phyloP scores from a whole-genome alignment of 2,888 invertebrate genomes.

The Epistrophe grossulariae region DNA sequence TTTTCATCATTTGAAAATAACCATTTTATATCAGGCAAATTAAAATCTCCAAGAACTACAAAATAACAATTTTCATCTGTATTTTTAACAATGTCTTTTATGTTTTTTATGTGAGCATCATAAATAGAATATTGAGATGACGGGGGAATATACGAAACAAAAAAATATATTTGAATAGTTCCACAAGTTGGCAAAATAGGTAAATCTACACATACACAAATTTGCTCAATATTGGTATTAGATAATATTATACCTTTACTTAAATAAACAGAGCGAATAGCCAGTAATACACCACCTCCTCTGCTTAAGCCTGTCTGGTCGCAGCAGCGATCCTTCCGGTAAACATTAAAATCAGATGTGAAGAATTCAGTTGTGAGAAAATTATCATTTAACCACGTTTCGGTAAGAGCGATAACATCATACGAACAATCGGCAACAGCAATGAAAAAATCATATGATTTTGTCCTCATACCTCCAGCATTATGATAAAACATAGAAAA shows the following conservation, averaged over 20 bases:
- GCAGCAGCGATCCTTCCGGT: background rate
- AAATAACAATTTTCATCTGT: no score
- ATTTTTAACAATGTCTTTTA: background rate
- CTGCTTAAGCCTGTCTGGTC: background rate
- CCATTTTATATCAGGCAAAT: no score
- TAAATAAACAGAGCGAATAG: background rate
- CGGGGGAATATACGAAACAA: background rate
- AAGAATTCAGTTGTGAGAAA: constrained; percentile 1
- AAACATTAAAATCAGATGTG: background rate
- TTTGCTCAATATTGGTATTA: background rate
- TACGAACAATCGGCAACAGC: constrained; percentile 29
- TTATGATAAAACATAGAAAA: constrained; percentile 17
- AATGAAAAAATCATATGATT: constrained; percentile 12
- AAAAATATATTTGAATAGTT: background rate
- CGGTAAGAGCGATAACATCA: constrained; percentile 15
- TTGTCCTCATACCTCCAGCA: constrained; percentile 31
- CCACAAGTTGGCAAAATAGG: background rate
- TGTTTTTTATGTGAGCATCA: background rate
- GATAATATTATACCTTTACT: background rate
- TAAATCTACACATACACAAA: background rate
- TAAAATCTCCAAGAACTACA: no score
- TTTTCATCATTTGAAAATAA: no score
- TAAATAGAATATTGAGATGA: background rate
- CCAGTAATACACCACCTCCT: background rate
- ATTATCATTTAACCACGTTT: constrained; percentile 13